These are phyloP conservation scores for Bostrychus sinensis DNA, from an alignment of 2,113 vertebrate species.

Conservation along the genomic window DNA sequence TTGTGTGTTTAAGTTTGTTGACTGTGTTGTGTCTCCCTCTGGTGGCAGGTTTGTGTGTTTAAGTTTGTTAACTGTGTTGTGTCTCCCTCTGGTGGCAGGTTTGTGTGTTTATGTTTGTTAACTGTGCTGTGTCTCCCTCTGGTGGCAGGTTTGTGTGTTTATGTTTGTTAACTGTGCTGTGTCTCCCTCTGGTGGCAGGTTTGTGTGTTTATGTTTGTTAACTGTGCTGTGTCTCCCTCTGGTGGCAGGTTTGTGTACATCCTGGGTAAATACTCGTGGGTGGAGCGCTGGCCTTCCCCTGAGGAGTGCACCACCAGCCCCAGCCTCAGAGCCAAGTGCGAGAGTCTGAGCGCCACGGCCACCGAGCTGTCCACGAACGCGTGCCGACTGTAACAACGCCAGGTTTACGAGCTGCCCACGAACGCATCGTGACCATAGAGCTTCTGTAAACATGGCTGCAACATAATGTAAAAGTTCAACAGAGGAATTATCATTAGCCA, in stretches of 20 bases:
- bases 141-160: slow-evolving; percentile 65
- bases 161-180: too few relatives aligned
- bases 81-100: too few relatives aligned
- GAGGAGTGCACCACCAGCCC: slow-evolving; percentile 59
- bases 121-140: background rate
- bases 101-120: too few relatives aligned
- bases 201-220: background rate
- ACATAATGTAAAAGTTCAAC: too few relatives aligned
- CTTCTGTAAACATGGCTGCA: too few relatives aligned
- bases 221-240: background rate
- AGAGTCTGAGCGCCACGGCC: slow-evolving; percentile 37
- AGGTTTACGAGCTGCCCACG: background rate
- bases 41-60: too few relatives aligned
- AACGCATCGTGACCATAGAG: too few relatives aligned
- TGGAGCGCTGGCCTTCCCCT: slow-evolving; percentile 73
- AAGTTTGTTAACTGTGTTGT: too few relatives aligned
- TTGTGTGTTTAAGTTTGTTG: too few relatives aligned
- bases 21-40: too few relatives aligned
- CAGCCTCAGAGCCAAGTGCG: slow-evolving; percentile 50
- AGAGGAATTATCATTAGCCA: too few relatives aligned
- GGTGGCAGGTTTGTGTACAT: slow-evolving; percentile 67
- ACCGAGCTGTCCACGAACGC: slow-evolving; percentile 34
- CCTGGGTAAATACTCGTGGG: slow-evolving; percentile 77
- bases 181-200: too few relatives aligned
- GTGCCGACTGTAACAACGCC: slow-evolving; percentile 59